phyloP scores from a whole-genome alignment of 1,140 invertebrate genomes.

The Hesperophylax magnus region DNA sequence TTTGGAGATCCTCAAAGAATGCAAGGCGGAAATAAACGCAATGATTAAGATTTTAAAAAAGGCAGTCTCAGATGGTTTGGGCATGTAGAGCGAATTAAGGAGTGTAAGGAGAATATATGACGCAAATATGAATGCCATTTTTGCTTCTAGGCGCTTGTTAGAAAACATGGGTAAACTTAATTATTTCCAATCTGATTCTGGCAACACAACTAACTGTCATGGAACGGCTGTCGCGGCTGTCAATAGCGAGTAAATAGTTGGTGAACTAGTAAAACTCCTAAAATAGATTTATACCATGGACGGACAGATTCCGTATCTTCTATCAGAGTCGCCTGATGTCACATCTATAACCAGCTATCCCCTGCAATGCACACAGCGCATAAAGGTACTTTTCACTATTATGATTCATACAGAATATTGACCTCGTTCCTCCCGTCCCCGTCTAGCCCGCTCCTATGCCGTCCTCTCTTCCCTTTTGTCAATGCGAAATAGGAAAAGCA shows the following conservation, averaged over 20 bases:
- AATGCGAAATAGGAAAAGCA: not conserved
- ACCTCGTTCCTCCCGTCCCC: not conserved
- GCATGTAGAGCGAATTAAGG: too few relatives aligned
- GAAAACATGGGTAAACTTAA: not conserved
- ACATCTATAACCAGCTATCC: constrained; percentile 65
- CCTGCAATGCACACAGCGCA: constrained; percentile 65
- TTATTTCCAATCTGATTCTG: not conserved
- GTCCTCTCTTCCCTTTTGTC: not conserved
- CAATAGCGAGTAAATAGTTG: constrained; percentile 10
- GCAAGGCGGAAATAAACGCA: too few relatives aligned
- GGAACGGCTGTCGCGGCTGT: constrained; percentile 4
- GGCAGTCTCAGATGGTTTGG: too few relatives aligned
- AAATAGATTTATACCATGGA: constrained; percentile 41
- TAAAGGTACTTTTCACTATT: constrained; percentile 62
- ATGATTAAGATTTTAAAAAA: too few relatives aligned
- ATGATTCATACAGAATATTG: constrained; percentile 21
- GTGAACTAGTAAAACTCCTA: not conserved
- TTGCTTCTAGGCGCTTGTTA: not conserved
- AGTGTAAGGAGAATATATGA: too few relatives aligned
- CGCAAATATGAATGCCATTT: too few relatives aligned
- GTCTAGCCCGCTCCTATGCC: constrained; percentile 7
- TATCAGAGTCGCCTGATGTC: constrained; percentile 66
- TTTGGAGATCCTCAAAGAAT: too few relatives aligned
- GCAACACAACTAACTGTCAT: constrained; percentile 20
- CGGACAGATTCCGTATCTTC: constrained; percentile 60